Percentiles rank a stretch among this genome's conserved stretches.
Evolutionary conservation across 2,797 vertebrate genomes (phyloP).

Genomic region (Pseudopleuronectes americanus): DNA sequence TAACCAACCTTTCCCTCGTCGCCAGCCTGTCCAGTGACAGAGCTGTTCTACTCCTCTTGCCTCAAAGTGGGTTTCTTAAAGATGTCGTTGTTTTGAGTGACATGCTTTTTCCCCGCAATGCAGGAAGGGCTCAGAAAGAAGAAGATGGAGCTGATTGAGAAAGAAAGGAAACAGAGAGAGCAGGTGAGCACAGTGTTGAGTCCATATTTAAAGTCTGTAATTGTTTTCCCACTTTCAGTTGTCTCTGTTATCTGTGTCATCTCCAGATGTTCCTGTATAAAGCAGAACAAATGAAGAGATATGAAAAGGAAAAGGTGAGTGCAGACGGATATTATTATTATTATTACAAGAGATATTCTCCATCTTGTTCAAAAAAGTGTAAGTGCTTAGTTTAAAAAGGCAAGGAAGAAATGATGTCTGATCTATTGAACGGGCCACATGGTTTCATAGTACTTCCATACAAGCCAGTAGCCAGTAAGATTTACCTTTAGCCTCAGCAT

Average conservation of each 20-base stretch:
- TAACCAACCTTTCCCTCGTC: slow-evolving; percentile 31
- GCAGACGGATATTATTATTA: too few relatives aligned
- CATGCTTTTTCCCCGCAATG: slow-evolving; percentile 24
- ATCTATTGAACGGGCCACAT: too few relatives aligned
- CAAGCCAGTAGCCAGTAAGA: too few relatives aligned
- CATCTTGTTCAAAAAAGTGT: too few relatives aligned
- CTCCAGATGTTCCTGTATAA: slow-evolving; percentile 90
- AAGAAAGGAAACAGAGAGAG: slow-evolving; percentile 90
- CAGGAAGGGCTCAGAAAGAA: slow-evolving; percentile 91
- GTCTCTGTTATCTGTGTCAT: slow-evolving; percentile 9
- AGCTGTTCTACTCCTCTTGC: slow-evolving; percentile 58
- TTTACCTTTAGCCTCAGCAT: too few relatives aligned
- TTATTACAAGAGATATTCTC: too few relatives aligned
- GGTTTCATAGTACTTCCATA: too few relatives aligned
- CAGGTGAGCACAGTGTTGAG: slow-evolving; percentile 81
- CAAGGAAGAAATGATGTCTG: too few relatives aligned
- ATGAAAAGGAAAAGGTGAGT: slow-evolving; percentile 92
- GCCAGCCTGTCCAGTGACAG: slow-evolving; percentile 46
- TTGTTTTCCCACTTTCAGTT: neutral
- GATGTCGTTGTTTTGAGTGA: slow-evolving; percentile 45
- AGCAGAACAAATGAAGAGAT: slow-evolving; percentile 90
- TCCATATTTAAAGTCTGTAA: neutral
- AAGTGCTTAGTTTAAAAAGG: too few relatives aligned
- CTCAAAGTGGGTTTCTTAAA: slow-evolving; percentile 4
- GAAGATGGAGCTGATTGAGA: slow-evolving; percentile 88